phyloP scores from a whole-genome alignment of 2,797 vertebrate species.

The Knipowitschia caucasica region DNA sequence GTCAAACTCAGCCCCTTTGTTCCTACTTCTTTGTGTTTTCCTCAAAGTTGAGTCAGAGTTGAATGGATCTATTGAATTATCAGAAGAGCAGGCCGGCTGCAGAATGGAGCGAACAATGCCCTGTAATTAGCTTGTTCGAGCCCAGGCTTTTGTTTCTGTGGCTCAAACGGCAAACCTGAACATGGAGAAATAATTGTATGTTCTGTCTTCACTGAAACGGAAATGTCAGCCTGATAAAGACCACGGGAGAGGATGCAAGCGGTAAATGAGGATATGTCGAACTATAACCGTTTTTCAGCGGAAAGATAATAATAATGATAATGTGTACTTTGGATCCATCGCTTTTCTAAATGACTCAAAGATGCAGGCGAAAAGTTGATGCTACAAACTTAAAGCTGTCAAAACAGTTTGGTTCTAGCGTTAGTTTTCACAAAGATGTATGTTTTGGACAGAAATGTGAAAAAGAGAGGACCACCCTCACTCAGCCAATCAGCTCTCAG shows the following conservation, averaged over 20 bases:
- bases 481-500: too few relatives aligned
- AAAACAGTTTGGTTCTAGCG: too few relatives aligned
- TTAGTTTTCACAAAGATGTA: too few relatives aligned
- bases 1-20: conserved; percentile 10
- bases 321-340: too few relatives aligned
- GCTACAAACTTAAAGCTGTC: too few relatives aligned
- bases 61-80: conserved; percentile 20
- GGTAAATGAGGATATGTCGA: conserved; percentile 37
- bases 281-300: too few relatives aligned
- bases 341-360: too few relatives aligned
- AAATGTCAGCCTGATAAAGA: conserved; percentile 61
- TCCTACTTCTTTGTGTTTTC: conserved; percentile 36
- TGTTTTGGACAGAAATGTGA: too few relatives aligned
- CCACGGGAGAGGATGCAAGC: neutral
- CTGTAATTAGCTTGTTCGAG: conserved; percentile 45
- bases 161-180: conserved; percentile 43
- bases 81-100: conserved; percentile 10
- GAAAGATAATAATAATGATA: too few relatives aligned
- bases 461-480: too few relatives aligned
- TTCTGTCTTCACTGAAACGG: conserved; percentile 49
- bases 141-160: conserved; percentile 39
- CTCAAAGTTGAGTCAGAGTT: conserved; percentile 8
- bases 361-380: too few relatives aligned
- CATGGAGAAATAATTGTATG: conserved; percentile 33
- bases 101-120: conserved; percentile 42